Percentiles rank a stretch among this genome's conserved stretches.
These are phyloP conservation scores for Linnaemya tessellans DNA, from an alignment of 2,888 invertebrate species.

Conservation along the genomic window DNA sequence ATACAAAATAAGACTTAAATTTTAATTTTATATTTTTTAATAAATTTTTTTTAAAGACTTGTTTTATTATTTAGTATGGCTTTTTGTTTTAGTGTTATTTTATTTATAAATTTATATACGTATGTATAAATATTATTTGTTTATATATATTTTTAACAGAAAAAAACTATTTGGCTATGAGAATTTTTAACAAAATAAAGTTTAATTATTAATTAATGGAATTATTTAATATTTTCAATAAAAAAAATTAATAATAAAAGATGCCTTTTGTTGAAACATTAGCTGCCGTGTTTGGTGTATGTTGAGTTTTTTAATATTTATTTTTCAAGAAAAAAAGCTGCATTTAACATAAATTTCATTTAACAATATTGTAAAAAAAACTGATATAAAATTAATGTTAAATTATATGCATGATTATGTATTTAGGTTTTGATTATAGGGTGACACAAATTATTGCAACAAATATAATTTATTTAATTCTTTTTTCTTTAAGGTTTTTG, in stretches of 20 bases:
- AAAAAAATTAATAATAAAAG: conserved; percentile 28
- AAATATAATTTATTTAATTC: conserved; percentile 39
- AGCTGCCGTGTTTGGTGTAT: conserved; percentile 70
- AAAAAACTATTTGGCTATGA: conserved; percentile 75
- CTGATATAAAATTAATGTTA: conserved; percentile 43
- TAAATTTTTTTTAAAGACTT: conserved; percentile 34
- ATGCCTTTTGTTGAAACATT: conserved; percentile 59
- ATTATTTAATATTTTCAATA: conserved; percentile 39
- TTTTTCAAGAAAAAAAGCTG: conserved; percentile 38
- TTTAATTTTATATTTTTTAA: conserved; percentile 3
- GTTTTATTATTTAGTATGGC: conserved; percentile 58
- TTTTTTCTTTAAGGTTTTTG: conserved; percentile 7
- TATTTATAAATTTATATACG: conserved; percentile 47
- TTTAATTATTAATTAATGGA: conserved; percentile 74
- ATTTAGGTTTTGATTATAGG: conserved; percentile 69
- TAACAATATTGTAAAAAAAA: conserved; percentile 55
- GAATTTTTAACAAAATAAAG: conserved; percentile 78
- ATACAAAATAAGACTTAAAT: conserved; percentile 31
- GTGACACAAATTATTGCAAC: conserved; percentile 70
- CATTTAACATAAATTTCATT: conserved; percentile 52
- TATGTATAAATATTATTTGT: conserved; percentile 48
- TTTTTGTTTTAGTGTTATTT: conserved; percentile 45
- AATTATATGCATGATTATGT: conserved; percentile 66
- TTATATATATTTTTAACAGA: conserved; percentile 72
- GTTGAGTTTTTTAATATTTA: conserved; percentile 21